These are phyloP conservation scores for Cochlearius cochlearius DNA, from an alignment of 2,113 vertebrate species.

Conservation along the genomic window DNA sequence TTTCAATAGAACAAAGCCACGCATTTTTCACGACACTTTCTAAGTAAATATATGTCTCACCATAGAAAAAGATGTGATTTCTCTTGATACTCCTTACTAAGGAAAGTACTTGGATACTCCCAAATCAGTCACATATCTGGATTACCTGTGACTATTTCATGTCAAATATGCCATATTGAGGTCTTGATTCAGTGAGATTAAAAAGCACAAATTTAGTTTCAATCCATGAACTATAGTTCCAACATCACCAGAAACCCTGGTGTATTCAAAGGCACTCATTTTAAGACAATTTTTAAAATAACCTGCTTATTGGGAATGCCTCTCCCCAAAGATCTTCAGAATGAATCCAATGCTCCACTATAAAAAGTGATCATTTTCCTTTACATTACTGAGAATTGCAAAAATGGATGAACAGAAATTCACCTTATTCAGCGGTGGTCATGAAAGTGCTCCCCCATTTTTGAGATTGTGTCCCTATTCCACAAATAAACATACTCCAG, in stretches of 20 bases:
- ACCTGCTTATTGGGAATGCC: neutral
- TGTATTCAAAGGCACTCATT: neutral
- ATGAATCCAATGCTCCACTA: neutral
- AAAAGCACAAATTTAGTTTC: neutral
- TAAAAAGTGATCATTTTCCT: neutral
- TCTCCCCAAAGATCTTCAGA: neutral
- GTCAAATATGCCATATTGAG: neutral
- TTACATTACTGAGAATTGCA: neutral
- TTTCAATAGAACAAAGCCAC: neutral
- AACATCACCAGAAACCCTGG: neutral
- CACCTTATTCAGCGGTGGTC: neutral
- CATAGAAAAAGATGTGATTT: neutral
- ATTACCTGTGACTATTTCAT: neutral
- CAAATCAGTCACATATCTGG: neutral
- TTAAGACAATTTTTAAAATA: neutral
- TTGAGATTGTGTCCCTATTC: neutral
- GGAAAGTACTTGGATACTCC: neutral
- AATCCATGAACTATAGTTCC: neutral
- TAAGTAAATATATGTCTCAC: neutral
- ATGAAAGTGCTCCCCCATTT: accelerated
- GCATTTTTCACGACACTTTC: neutral
- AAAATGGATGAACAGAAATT: neutral
- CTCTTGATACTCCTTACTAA: neutral
- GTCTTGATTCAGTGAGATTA: neutral
- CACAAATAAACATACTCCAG: neutral